These are phyloP conservation scores for Microplitis deprimator DNA, from an alignment of 2,888 invertebrate genomes.

Conservation along the genomic window DNA sequence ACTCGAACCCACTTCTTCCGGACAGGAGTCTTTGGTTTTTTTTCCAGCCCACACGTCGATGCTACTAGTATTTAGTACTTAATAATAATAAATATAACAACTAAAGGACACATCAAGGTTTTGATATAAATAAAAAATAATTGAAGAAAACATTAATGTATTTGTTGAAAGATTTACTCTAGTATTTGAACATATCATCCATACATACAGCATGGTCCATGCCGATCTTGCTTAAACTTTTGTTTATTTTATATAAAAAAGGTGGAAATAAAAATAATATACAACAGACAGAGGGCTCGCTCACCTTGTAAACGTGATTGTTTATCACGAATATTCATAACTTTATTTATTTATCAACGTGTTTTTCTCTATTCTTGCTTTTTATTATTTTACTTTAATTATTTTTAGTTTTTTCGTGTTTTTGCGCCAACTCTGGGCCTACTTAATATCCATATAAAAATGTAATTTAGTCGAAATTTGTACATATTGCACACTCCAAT, in stretches of 20 bases:
- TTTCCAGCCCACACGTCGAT: too few species aligned
- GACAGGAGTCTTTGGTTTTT: too few species aligned
- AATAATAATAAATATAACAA: too few species aligned
- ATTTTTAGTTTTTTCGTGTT: conserved; percentile 43
- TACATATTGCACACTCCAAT: conserved; percentile 68
- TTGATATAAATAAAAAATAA: conserved; percentile 15
- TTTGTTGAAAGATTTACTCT: conserved; percentile 69
- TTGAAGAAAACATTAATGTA: conserved; percentile 53
- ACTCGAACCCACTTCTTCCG: too few species aligned
- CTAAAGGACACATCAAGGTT: too few species aligned
- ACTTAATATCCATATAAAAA: conserved; percentile 60
- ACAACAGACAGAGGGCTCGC: conserved; percentile 66
- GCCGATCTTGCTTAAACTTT: conserved; percentile 60
- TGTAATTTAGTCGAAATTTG: conserved; percentile 64
- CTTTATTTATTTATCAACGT: conserved; percentile 23
- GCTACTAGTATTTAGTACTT: too few species aligned
- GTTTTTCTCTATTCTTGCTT: conserved; percentile 36
- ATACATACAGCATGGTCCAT: conserved; percentile 68
- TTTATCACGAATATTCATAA: too few species aligned
- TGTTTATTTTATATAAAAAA: conserved; percentile 66
- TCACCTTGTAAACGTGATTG: conserved; percentile 40
- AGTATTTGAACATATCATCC: conserved; percentile 70
- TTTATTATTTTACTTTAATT: conserved; percentile 33
- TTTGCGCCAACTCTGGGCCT: conserved; percentile 51
- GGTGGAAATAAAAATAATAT: conserved; percentile 70